Evolutionary conservation across 2,113 vertebrate genomes (phyloP), one percentile per base, ranked within the genome.

Genomic region (Passer montanus): DNA sequence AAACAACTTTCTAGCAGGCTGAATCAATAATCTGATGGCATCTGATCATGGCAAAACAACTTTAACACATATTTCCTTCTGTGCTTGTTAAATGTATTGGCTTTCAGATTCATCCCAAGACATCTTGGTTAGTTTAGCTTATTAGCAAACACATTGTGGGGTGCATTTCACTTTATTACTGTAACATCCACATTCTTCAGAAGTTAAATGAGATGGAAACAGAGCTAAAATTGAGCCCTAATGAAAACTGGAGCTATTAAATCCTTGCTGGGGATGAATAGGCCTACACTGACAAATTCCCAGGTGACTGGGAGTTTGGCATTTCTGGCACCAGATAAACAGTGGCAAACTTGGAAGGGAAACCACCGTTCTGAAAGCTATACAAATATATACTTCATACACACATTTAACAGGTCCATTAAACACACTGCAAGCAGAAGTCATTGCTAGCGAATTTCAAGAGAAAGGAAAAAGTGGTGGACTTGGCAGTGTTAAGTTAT

Each of bases 1-100:
- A 95, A 97, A 87, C 60, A 91, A 74, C 74, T 85, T 94, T 91
- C 68, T 91, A 76, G 86, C 80, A 94, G 84, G 70, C 78, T 92
- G 81, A 89, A 70, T 87, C 80, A 84, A 64, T 52, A 95, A 84
- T 95, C n/a, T 47, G n/a, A 39, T 93, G 87, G 84, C 91, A 89
- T 84, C 81, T 78, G 89, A 86, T 85, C 72, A 68, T 89, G 68
- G 75, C 87, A 94, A 69, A 37, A 46, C 46, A 77, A 68, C 75
- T 73, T 70, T 85, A 92, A 81, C 91, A 93, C 53, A 17, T 79
- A 92, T 84, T 95, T 96, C 80, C 83, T 95, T 79, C 80, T 94
- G 86, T 90, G 69, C 73, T 86, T 96, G 69, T 93, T 96, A 92
- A 93, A 92, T 50, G 35, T 59, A 43, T 52, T 93, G 80, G 86